phyloP scores from a whole-genome alignment of 2,113 vertebrate genomes.

The Calypte anna region DNA sequence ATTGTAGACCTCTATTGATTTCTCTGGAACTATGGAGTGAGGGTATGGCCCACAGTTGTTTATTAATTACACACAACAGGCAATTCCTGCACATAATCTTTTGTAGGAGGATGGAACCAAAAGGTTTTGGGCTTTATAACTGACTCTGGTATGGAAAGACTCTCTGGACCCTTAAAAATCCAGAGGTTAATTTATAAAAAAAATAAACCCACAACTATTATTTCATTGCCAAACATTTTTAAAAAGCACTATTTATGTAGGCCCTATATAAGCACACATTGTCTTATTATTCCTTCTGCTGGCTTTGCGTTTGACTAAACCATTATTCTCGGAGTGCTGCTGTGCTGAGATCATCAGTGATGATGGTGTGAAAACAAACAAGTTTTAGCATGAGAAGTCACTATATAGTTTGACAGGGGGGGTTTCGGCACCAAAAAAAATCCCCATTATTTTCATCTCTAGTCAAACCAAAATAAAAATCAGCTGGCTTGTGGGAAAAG shows the following conservation, averaged over 20 bases:
- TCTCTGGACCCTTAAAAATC: neutral
- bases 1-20: neutral
- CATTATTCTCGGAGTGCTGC: conserved; percentile 52
- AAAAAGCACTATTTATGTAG: conserved; percentile 75
- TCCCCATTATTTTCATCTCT: conserved; percentile 61
- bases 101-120: neutral
- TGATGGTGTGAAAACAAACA: conserved; percentile 70
- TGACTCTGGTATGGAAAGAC: neutral
- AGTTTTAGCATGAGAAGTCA: conserved; percentile 70
- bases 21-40: neutral
- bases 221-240: conserved; percentile 68
- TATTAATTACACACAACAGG: neutral
- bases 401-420: conserved; percentile 73
- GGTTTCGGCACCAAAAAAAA: conserved; percentile 66
- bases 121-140: neutral
- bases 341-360: conserved; percentile 68
- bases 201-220: conserved; percentile 59
- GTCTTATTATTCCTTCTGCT: conserved; percentile 71
- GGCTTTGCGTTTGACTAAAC: conserved; percentile 70
- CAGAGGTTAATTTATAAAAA: conserved; percentile 44
- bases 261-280: conserved; percentile 67
- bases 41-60: neutral
- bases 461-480: conserved; percentile 58
- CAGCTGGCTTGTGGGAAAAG: neutral
- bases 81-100: neutral